Evolutionary conservation across 2,797 vertebrate species (phyloP), one percentile per base, ranked within the genome.

Genomic region (Momotus momota): DNA sequence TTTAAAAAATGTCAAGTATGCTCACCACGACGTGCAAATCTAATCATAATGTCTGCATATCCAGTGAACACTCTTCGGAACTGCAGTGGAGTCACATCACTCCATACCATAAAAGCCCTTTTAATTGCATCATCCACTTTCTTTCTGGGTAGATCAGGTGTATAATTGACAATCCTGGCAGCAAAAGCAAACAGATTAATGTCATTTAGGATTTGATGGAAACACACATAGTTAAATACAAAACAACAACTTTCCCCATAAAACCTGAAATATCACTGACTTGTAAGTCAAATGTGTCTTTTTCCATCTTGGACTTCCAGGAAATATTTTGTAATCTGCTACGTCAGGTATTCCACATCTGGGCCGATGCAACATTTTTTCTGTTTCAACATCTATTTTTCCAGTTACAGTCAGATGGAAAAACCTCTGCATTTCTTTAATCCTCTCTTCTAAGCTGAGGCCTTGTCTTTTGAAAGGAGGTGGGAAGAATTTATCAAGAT

Each of bases 351-450:
- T 40, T 2, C 99, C 99, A 81, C 98, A 99, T 79, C 99, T 97
- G 14, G 99, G 98, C 10, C 62, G 75, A 85, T 96, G 96, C 96
- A 99, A 98, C 43, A 95, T 89, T 22, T 93, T 66, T 81, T 97
- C 20, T 7, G 98, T 98, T 26, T 82, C 95, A 14, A 61, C 31
- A 58, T 97, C 94, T 93, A 99, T 46, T n/a, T 35, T 87, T 40
- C 98, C 99, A 5, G 98, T 98, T 80, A 98, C 29, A n/a, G 97
- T 96, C 46, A 99, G 95, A 71, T 96, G 97, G 92, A 98, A 99
- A 97, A 98, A 99, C 10, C 73, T 96, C 87, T 99, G 98, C 99
- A 99, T 99, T 73, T 97, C 29, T 96, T 98, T 94, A 46, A 99
- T 96, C 64, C 96, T 98, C 16, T 97, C 89, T 51, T 70, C 96